Percentiles rank a stretch among this genome's conserved stretches.
Evolutionary conservation across 2,888 invertebrate genomes (phyloP).

Genomic region (Polietes domitor): DNA sequence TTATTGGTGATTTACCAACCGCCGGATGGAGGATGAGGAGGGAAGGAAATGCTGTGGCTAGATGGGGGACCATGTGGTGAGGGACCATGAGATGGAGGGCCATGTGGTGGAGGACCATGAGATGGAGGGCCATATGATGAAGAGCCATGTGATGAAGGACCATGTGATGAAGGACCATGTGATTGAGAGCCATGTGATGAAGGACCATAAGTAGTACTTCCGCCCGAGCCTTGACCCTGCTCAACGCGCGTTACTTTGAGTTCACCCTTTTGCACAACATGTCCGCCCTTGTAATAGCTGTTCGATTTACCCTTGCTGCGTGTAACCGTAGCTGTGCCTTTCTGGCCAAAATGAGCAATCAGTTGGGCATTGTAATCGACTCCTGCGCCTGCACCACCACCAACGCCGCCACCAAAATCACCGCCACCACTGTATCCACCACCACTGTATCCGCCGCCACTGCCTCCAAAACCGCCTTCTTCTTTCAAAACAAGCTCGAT

Average conservation of each 20-base stretch:
- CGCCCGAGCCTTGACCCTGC: slow-evolving; percentile 67
- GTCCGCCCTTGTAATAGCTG: slow-evolving; percentile 72
- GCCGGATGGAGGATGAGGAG: neutral
- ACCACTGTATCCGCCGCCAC: slow-evolving; percentile 26
- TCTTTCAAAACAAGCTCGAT: slow-evolving; percentile 74
- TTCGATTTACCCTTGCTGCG: slow-evolving; percentile 70
- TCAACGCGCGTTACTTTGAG: slow-evolving; percentile 71
- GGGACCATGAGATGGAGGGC: slow-evolving; percentile 16
- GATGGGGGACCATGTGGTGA: slow-evolving; percentile 31
- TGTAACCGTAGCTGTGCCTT: slow-evolving; percentile 72
- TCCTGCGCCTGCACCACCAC: slow-evolving; percentile 52
- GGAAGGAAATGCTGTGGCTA: too few relatives aligned
- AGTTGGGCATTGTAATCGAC: slow-evolving; percentile 68
- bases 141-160: slow-evolving; percentile 5
- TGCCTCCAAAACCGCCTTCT: slow-evolving; percentile 59
- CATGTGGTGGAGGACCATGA: slow-evolving; percentile 26
- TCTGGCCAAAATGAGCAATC: slow-evolving; percentile 71
- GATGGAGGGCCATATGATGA: slow-evolving; percentile 20
- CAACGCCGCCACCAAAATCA: slow-evolving; percentile 58
- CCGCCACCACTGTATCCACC: slow-evolving; percentile 48
- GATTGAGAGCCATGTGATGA: slow-evolving; percentile 3
- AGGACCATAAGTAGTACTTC: slow-evolving; percentile 15
- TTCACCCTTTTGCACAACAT: slow-evolving; percentile 74
- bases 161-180: slow-evolving; percentile 16
- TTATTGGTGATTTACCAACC: slow-evolving; percentile 46